Conservation (phyloP, 2,113 vertebrate species). For the Poeciliopsis turrubarensis region DNA sequence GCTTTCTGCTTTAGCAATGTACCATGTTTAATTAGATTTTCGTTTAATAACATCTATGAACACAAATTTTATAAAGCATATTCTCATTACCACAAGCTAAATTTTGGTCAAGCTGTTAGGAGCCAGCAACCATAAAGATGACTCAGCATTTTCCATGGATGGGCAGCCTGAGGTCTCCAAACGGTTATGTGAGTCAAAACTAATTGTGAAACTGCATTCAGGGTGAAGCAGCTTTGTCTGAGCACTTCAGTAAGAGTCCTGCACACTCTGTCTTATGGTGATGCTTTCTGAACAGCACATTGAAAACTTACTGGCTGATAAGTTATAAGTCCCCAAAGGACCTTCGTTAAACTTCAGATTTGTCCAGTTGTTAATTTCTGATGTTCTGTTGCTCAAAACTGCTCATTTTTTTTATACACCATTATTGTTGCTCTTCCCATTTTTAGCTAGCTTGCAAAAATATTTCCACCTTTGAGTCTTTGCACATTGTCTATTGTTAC, state of each 20-base stretch:
- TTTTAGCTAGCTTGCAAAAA: background rate
- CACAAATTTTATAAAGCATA: constrained; percentile 1
- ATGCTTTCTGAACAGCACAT: constrained; percentile 4
- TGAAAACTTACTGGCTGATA: background rate
- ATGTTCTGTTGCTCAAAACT: background rate
- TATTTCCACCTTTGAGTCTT: background rate
- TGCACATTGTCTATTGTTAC: background rate
- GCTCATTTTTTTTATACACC: background rate
- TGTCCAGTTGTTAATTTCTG: background rate
- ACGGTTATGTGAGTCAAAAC: constrained; percentile 1
- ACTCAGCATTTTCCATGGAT: constrained; percentile 6
- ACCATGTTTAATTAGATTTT: background rate
- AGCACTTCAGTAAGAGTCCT: constrained; percentile 22
- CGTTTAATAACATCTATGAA: background rate
- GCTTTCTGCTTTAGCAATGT: background rate
- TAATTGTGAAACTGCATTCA: constrained; percentile 27
- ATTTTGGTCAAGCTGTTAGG: background rate
- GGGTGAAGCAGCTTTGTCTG: constrained; percentile 9
- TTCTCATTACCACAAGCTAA: background rate
- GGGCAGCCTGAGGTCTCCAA: constrained; percentile 5
- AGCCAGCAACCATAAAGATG: constrained; percentile 5
- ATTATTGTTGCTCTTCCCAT: background rate
- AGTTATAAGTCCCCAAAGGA: background rate
- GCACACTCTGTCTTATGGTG: constrained; percentile 21
- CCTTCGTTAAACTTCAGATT: background rate